Base-by-base conservation (phyloP, 2,888 invertebrate genomes). In the Hydroisotoma schaefferi region DNA sequence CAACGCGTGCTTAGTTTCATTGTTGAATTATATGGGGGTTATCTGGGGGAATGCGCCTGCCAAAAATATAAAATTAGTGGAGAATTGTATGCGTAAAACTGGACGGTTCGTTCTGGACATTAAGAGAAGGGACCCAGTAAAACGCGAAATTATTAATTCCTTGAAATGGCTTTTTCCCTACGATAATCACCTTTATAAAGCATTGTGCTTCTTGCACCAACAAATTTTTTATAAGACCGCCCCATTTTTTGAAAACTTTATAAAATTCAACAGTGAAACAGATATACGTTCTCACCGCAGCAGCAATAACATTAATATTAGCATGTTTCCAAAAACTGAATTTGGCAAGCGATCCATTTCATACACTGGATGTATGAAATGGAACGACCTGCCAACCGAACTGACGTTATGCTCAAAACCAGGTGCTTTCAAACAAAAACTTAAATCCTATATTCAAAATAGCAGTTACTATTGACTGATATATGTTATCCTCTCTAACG, bases 1-100 rank as follows among this genome's bases (percentile, higher is more conserved):
- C 2, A 55, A 64, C 33, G 57, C 64, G 4, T 60, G 49, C 33
- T 22, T 64, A 1, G 8, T 51, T 1, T 54, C 57, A 6, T 25
- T 49, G 8, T 5, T 60, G 2, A 44, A 38, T 3, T 64, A 64
- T 25, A 49, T 46, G 28, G n/a, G 12, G 25, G 20, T 52, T 2
- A 23, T 64, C 25, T 64, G 60, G 60, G 38, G 57, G 10, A 58
- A 44, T 28, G 26, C 53, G 8, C 18, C 29, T 15, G 18, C 10
- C 23, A 27, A 25, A 2, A 47, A 38, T 27, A 28, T 38, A 2
- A 25, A 25, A 20, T 48, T 49, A 1, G 1, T 40, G 6, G 58
- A 61, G 37, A 52, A 44, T 38, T 27, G 54, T 20, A 33, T 61
- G 6, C 27, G 49, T n/a, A 25, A 15, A 2, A 22, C 51, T 5